phyloP scores from a whole-genome alignment of 2,113 vertebrate genomes.

The Micronisus gabar region DNA sequence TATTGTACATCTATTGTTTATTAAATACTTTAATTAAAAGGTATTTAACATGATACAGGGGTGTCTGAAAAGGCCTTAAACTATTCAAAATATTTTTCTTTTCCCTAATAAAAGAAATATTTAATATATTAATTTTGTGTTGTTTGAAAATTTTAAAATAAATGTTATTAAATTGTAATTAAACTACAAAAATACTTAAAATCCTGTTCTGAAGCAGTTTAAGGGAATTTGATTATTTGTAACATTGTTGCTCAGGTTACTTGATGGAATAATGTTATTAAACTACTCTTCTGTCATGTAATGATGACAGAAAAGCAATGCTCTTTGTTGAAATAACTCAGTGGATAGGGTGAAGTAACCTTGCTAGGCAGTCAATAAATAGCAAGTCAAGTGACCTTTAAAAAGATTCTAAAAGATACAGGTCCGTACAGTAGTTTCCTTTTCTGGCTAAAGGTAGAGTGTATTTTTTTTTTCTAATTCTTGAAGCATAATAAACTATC shows the following conservation, averaged over 20 bases:
- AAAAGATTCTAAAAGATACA: neutral
- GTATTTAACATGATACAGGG: slow-evolving; percentile 60
- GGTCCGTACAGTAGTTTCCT: neutral
- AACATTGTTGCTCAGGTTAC: neutral
- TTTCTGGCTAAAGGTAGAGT: neutral
- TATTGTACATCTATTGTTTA: neutral
- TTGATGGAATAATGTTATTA: neutral
- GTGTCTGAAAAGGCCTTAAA: slow-evolving; percentile 46
- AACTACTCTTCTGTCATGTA: neutral
- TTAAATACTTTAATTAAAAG: slow-evolving; percentile 60
- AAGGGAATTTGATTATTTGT: neutral
- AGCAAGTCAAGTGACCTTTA: neutral
- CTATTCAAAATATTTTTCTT: neutral
- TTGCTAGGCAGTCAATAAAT: neutral
- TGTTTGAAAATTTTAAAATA: neutral
- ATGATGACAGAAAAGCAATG: neutral
- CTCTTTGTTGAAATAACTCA: neutral
- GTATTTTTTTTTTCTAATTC: neutral
- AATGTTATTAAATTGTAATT: neutral
- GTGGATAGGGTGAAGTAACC: neutral
- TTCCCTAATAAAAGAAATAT: neutral
- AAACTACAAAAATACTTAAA: slow-evolving; percentile 22
- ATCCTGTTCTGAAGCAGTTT: neutral
- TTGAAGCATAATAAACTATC: neutral
- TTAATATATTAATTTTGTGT: neutral